phyloP scores from a whole-genome alignment of 2,797 vertebrate genomes.

The Mustela erminea region DNA sequence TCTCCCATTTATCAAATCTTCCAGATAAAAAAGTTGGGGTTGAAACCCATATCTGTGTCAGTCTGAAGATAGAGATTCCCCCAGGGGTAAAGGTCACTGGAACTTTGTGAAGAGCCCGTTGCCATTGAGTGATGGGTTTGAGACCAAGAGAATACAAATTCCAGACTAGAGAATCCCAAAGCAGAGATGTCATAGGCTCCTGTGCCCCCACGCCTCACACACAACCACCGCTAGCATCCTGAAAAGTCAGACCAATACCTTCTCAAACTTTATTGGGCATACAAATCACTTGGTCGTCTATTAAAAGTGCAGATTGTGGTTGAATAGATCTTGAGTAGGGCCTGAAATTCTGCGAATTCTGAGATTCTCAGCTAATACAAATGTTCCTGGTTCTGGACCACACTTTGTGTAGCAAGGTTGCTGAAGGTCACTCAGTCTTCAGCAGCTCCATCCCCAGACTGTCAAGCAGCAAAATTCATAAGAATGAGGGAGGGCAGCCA shows the following conservation, averaged over 20 bases:
- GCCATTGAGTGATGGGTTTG: not conserved
- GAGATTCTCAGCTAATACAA: not conserved
- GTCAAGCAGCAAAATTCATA: not conserved
- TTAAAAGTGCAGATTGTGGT: not conserved
- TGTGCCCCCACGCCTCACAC: not conserved
- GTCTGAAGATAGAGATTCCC: not conserved
- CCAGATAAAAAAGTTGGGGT: not conserved
- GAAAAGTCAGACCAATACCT: not conserved
- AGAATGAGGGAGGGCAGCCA: not conserved
- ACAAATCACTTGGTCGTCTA: not conserved
- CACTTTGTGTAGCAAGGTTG: not conserved
- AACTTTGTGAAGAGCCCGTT: not conserved
- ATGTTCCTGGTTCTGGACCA: not conserved
- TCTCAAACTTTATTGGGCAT: not conserved
- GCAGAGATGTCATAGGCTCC: not conserved
- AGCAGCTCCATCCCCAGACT: not conserved
- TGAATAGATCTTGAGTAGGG: not conserved
- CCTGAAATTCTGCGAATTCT: constrained; percentile 12
- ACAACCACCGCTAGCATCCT: not conserved
- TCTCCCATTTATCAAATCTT: not conserved
- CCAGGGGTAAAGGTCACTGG: not conserved
- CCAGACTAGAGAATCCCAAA: not conserved
- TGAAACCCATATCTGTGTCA: not conserved
- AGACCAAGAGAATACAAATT: constrained; percentile 1
- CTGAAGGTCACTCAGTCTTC: not conserved